These are phyloP conservation scores for Drosophila arawakana DNA, from an alignment of 1,140 invertebrate genomes.

Conservation along the genomic window DNA sequence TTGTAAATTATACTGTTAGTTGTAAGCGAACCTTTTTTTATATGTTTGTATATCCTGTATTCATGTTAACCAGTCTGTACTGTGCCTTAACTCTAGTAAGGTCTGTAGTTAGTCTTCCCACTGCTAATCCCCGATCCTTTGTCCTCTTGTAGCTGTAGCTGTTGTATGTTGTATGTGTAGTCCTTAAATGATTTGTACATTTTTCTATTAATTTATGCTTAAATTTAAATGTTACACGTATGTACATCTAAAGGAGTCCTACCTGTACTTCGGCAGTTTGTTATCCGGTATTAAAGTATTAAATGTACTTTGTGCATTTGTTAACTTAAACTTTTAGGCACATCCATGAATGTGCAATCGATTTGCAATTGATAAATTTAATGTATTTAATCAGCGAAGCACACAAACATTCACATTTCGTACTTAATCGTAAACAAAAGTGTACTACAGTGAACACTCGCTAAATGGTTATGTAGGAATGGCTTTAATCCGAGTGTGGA, in stretches of 20 bases:
- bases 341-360: constrained; percentile 31
- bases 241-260: constrained; percentile 41
- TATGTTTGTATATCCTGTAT: constrained; percentile 11
- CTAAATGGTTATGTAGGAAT: neutral
- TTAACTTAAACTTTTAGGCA: constrained; percentile 49
- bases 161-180: constrained; percentile 10
- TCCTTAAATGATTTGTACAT: constrained; percentile 58
- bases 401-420: constrained; percentile 29
- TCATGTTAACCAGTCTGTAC: constrained; percentile 39
- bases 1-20: constrained; percentile 62
- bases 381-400: constrained; percentile 53
- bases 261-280: constrained; percentile 1
- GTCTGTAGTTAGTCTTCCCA: constrained; percentile 21
- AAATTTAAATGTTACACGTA: constrained; percentile 53
- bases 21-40: constrained; percentile 24
- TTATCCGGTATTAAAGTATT: constrained; percentile 67
- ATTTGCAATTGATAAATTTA: neutral
- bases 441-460: neutral
- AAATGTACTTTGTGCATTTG: constrained; percentile 78
- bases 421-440: constrained; percentile 16
- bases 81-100: constrained; percentile 48
- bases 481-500: constrained; percentile 6
- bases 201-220: constrained; percentile 53
- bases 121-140: neutral
- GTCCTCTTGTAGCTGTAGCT: neutral